Evolutionary conservation across 2,113 vertebrate genomes (phyloP).

Genomic region (Siphamia tubifer): DNA sequence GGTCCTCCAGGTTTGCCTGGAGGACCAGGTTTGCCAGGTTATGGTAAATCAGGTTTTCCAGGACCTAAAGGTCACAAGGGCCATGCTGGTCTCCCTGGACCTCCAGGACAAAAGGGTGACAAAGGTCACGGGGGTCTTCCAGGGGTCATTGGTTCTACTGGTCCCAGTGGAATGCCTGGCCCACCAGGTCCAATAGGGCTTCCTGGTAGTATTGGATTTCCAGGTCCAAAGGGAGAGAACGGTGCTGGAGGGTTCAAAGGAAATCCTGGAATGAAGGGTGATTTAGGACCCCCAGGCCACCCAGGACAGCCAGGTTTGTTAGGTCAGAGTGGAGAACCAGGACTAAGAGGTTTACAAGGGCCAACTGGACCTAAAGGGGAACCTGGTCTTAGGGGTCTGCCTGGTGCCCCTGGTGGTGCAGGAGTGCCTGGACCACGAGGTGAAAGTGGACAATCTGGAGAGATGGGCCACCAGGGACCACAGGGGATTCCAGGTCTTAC

Average conservation of each 20-base stretch:
- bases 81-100: slow-evolving; percentile 83
- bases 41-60: slow-evolving; percentile 90
- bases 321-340: slow-evolving; percentile 86
- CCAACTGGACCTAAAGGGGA: slow-evolving; percentile 90
- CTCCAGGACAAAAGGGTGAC: slow-evolving; percentile 87
- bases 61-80: slow-evolving; percentile 92
- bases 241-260: slow-evolving; percentile 84
- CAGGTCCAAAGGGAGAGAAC: slow-evolving; percentile 89
- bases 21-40: slow-evolving; percentile 86
- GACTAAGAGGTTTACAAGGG: slow-evolving; percentile 88
- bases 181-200: slow-evolving; percentile 88
- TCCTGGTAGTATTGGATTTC: slow-evolving; percentile 86
- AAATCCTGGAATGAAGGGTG: slow-evolving; percentile 85
- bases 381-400: slow-evolving; percentile 83
- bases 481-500: slow-evolving; percentile 78
- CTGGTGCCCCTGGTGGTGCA: slow-evolving; percentile 82
- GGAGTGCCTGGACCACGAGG: slow-evolving; percentile 86
- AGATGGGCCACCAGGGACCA: slow-evolving; percentile 70
- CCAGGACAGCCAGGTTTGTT: slow-evolving; percentile 87
- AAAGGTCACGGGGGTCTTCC: slow-evolving; percentile 86
- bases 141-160: slow-evolving; percentile 85
- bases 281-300: slow-evolving; percentile 85
- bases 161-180: slow-evolving; percentile 87
- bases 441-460: slow-evolving; percentile 64
- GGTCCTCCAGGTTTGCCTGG: slow-evolving; percentile 85